phyloP scores from a whole-genome alignment of 2,113 vertebrate genomes.

The Tor tambroides region DNA sequence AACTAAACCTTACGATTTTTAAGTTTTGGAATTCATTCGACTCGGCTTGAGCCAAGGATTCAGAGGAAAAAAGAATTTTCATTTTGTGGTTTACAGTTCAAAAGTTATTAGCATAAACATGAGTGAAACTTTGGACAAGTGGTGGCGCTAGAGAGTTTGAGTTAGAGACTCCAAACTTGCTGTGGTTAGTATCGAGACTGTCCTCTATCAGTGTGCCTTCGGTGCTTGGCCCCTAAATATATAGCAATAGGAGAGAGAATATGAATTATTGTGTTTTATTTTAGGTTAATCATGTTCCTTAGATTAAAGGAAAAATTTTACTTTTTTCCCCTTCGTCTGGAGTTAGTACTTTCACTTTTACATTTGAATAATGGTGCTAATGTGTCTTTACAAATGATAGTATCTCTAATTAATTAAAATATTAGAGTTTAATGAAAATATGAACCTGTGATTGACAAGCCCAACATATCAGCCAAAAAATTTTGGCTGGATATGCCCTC shows the following conservation, averaged over 20 bases:
- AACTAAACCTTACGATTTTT: no score
- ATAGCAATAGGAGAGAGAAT: neutral
- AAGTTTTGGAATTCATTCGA: no score
- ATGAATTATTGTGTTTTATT: neutral
- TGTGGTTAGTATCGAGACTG: no score
- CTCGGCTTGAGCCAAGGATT: no score
- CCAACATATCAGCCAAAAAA: neutral
- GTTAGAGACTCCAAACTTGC: no score
- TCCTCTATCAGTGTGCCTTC: no score
- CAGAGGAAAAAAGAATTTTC: no score
- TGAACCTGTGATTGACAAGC: neutral
- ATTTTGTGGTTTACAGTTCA: no score
- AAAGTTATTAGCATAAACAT: no score
- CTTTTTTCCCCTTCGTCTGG: neutral
- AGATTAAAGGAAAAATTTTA: neutral
- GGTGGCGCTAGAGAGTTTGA: no score
- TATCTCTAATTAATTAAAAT: neutral
- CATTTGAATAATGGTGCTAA: neutral
- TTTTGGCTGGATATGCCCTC: neutral
- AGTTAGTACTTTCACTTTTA: neutral
- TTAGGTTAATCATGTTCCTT: neutral
- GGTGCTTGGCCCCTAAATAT: no score
- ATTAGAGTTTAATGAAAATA: neutral
- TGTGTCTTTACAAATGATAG: neutral
- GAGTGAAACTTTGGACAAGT: no score